Evolutionary conservation across 2,113 vertebrate species (phyloP).

Genomic region (Trachemys scripta): DNA sequence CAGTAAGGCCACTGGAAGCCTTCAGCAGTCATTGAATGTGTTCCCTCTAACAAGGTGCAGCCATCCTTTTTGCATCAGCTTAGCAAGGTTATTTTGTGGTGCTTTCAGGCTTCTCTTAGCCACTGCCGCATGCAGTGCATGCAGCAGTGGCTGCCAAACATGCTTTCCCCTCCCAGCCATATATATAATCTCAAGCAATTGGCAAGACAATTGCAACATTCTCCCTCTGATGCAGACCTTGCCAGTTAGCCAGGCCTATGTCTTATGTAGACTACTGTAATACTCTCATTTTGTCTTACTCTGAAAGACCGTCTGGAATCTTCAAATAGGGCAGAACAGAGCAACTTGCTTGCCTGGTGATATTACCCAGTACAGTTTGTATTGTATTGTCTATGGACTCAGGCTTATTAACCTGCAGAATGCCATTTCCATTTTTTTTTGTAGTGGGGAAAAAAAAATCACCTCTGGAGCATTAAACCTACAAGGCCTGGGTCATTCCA

Average conservation of each 20-base stretch:
- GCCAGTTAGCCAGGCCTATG: neutral
- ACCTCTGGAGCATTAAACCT: neutral
- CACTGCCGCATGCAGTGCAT: neutral
- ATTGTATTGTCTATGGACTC: neutral
- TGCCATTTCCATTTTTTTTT: neutral
- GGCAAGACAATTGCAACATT: neutral
- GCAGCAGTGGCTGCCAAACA: too few species aligned
- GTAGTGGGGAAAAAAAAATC: neutral
- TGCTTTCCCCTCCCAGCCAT: neutral
- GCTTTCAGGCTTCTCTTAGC: neutral
- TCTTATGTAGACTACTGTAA: neutral
- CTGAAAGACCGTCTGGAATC: neutral
- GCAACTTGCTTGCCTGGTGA: neutral
- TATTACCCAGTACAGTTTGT: neutral
- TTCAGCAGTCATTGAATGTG: neutral
- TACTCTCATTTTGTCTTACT: neutral
- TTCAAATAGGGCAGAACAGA: neutral
- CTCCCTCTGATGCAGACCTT: neutral
- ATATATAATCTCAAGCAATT: neutral
- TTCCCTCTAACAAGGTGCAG: fast-evolving
- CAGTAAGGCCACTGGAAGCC: fast-evolving
- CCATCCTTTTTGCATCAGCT: neutral
- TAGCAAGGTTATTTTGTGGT: neutral
- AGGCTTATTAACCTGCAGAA: neutral
- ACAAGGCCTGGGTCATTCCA: neutral